Conservation (phyloP, 2,797 vertebrate species). For the Zalophus californianus region DNA sequence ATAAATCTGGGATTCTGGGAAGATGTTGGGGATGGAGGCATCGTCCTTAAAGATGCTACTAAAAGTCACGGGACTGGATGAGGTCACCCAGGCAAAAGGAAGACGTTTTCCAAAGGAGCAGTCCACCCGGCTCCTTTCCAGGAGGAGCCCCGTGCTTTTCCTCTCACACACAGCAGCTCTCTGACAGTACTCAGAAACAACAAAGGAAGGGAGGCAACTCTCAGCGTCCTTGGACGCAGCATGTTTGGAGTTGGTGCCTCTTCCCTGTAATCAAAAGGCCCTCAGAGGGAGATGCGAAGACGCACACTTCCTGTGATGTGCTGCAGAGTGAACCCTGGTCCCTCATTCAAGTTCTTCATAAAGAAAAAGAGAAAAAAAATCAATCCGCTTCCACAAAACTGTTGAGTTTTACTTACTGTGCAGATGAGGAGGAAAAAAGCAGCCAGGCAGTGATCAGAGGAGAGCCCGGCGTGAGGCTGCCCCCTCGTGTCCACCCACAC, state of each 20-base stretch:
- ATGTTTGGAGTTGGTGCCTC: background rate
- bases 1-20: background rate
- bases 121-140: no score
- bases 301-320: background rate
- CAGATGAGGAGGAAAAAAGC: background rate
- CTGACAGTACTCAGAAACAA: slow-evolving; percentile 23
- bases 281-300: slow-evolving; percentile 6
- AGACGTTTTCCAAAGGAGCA: background rate
- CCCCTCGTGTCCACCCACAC: slow-evolving; percentile 39
- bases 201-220: background rate
- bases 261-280: background rate
- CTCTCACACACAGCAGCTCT: background rate
- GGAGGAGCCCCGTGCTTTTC: background rate
- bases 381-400: background rate
- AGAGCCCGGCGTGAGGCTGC: slow-evolving; percentile 55
- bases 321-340: background rate
- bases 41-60: background rate
- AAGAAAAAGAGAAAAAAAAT: slow-evolving; percentile 57
- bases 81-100: background rate
- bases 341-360: slow-evolving; percentile 41
- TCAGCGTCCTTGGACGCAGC: background rate
- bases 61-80: background rate
- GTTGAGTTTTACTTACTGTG: background rate
- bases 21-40: background rate
- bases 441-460: rapidly evolving